These are phyloP conservation scores for Scolopax bukidnonensis DNA, from an alignment of 2,797 vertebrate species.

Conservation along the genomic window DNA sequence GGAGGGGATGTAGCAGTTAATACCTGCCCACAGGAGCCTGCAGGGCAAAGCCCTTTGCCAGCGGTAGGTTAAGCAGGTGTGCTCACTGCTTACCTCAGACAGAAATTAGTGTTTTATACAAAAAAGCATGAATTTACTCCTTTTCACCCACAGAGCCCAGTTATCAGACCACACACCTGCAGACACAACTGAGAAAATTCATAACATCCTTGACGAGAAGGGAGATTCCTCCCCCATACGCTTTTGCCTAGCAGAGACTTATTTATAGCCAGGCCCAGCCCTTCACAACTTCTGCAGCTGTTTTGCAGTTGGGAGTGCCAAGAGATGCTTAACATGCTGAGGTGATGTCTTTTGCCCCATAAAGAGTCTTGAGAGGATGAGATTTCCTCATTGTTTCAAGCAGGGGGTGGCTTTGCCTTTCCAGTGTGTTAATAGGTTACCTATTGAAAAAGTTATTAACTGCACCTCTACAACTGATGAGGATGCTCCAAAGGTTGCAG, in stretches of 20 bases:
- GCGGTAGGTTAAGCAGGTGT: not conserved
- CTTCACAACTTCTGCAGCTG: not conserved
- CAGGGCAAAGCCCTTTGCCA: not conserved
- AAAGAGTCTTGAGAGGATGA: not conserved
- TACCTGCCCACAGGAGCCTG: not conserved
- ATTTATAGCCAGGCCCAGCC: not conserved
- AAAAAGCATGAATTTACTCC: not conserved
- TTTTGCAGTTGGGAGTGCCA: not conserved
- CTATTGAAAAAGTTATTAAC: not conserved
- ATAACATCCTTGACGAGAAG: rapidly evolving
- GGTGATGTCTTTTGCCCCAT: not conserved
- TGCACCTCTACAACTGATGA: not conserved
- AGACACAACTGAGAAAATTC: not conserved
- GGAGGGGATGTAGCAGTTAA: not conserved
- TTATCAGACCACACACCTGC: not conserved
- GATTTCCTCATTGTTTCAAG: not conserved
- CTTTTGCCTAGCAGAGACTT: not conserved
- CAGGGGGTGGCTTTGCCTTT: not conserved
- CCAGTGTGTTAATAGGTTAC: not conserved
- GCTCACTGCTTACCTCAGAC: not conserved
- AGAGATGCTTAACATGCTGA: not conserved
- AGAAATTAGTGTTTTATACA: not conserved
- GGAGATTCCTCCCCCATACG: rapidly evolving
- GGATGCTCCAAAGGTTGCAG: not conserved
- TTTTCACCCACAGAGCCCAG: not conserved